These are phyloP conservation scores for Ptiloglossa arizonensis DNA, from an alignment of 1,140 invertebrate species.

Conservation along the genomic window DNA sequence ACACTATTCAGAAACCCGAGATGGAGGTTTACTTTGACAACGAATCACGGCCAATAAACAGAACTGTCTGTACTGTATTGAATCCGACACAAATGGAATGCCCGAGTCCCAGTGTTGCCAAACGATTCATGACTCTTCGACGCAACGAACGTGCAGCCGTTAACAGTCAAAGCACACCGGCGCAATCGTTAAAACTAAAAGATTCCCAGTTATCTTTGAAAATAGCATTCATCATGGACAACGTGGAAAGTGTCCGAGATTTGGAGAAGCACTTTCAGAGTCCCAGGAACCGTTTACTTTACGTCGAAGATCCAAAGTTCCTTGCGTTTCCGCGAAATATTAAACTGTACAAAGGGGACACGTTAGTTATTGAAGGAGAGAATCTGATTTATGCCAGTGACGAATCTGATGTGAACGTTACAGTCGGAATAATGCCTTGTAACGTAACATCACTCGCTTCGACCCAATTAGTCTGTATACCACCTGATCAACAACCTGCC, in stretches of 20 bases:
- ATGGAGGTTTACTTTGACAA: slow-evolving; percentile 91
- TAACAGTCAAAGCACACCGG: slow-evolving; percentile 21
- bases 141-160: slow-evolving; percentile 51
- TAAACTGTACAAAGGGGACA: slow-evolving; percentile 96
- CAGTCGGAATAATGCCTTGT: slow-evolving; percentile 92
- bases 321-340: slow-evolving; percentile 92
- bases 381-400: slow-evolving; percentile 95
- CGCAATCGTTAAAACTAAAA: slow-evolving; percentile 70
- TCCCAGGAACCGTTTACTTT: slow-evolving; percentile 90
- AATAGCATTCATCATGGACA: slow-evolving; percentile 98
- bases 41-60: slow-evolving; percentile 88
- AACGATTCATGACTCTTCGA: slow-evolving; percentile 69
- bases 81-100: slow-evolving; percentile 97
- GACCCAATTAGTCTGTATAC: slow-evolving; percentile 94
- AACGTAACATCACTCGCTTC: slow-evolving; percentile 96
- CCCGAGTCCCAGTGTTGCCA: slow-evolving; percentile 89
- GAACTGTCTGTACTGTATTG: slow-evolving; percentile 91
- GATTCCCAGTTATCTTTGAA: slow-evolving; percentile 86
- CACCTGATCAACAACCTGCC: slow-evolving; percentile 92
- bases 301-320: slow-evolving; percentile 96
- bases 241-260: slow-evolving; percentile 93
- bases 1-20: slow-evolving; percentile 94
- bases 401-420: slow-evolving; percentile 96
- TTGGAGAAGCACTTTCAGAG: slow-evolving; percentile 93
- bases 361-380: slow-evolving; percentile 96